Evolutionary conservation across 2,113 vertebrate genomes (phyloP), one percentile per base, ranked within the genome.

Genomic region (Polyodon spathula): DNA sequence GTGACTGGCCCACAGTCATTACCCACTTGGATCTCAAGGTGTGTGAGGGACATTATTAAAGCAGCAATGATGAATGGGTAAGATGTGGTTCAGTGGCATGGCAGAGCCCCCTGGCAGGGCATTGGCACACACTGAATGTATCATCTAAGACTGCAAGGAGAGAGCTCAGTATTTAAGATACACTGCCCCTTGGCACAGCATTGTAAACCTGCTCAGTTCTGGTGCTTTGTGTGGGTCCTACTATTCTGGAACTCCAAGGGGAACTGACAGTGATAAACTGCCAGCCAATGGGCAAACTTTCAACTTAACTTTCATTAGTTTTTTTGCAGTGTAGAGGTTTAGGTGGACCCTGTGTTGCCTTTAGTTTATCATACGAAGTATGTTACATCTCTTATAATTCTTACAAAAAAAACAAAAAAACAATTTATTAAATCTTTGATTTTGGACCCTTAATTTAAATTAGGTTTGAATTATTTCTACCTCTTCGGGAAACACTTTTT

Each of bases 21-120:
- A 85, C 79, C 77, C 77, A 80, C 76, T 75, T 69, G 61, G 71
- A 78, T 83, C 82, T 78, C 68, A 82, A 84, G 81, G 76, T 69
- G 73, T 78, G 27, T 27, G 27, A 27, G 27, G 59, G 50, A 72
- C 75, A 82, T 4, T 14, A 50, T 14, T 6, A 50, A n/a, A 50
- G n/a, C 6, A 11, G 12, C 48, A 50, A 4, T 79, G 83, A 84
- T 82, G 78, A 87, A 86, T 78, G 73, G 73, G 40, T 72, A 65
- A 70, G 69, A 27, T 27, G 66, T 78, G 74, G 82, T 79, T 81
- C 73, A 64, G 66, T 79, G 72, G 70, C 78, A 75, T 73, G 72
- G 79, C 76, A 69, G 78, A 75, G 73, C 78, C 75, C 78, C 81
- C 75, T 68, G 76, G 76, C 72, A 56, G 80, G 80, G 78, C 80